Base-by-base conservation (phyloP, 2,797 vertebrate species). In the Harpagifer antarcticus region DNA sequence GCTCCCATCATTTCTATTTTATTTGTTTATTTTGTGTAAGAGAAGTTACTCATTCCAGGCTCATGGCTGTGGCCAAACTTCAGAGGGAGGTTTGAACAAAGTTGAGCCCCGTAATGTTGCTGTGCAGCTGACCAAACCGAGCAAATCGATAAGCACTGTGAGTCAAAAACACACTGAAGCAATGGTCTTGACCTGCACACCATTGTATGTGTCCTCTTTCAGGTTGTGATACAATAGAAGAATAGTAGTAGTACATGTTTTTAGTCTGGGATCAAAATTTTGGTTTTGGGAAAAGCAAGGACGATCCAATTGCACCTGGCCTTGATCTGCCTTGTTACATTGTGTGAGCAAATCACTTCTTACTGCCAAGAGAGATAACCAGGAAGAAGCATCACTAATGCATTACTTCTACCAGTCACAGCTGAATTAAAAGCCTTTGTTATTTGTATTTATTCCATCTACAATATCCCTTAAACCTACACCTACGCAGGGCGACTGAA, bases 131-230 rank as follows among this genome's bases (percentile, higher is more conserved):
- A 82, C 72, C 71, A 45, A 72, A 42, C 59, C 12, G 9, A 81
- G 54, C 62, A 61, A 70, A 84, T 86, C 75, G 1, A 79, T 80
- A n/a, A 64, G 53, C 62, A 31, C 48, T 78, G 64, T 1, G 9
- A 63, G 54, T 56, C 45, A 67, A 80, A 74, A 42, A 58, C 60
- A 33, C 52, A 68, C 64, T 57, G 60, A 82, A 67, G 60, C 59
- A 3, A 5, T 0, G 16, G 60, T 60, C 71, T 47, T 69, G 72
- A 79, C 68, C 68, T 13, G 11, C 60, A 61, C 56, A 54, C 37
- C 60, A 6, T 5, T 56, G 49, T 10, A 3, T 75, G 31, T 27
- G 33, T 45, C 33, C 10, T n/a, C 42, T 20, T 68, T 64, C 40
- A 43, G 9, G 50, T 16, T 33, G 43, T 63, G 53, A 5, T 9